Evolutionary conservation across 2,113 vertebrate species (phyloP), one percentile per base, ranked within the genome.

Genomic region (Meles meles): DNA sequence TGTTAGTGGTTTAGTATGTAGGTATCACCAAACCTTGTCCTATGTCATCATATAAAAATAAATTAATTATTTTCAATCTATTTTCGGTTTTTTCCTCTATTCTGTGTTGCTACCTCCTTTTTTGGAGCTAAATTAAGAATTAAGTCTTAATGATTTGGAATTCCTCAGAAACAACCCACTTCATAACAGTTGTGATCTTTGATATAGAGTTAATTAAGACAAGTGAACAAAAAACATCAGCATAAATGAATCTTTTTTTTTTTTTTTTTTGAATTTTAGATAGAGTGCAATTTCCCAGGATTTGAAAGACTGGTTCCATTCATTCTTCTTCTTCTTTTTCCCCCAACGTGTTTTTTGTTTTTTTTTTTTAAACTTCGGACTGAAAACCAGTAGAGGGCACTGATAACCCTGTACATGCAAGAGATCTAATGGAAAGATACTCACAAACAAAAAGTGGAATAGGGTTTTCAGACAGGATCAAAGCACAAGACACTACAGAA

Each of bases 341-440:
- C 59, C 23, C 59, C 11, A 49, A 15, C 13, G 13, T 52, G 15
- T 15, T 52, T 49, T 49, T 49, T 49, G 47, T 29, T 29, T 15
- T 31, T 34, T 1, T 52, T 59, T 37, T 63, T 18, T 23, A 10
- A 34, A 88, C 39, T 97, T 96, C 83, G 39, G 67, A 31, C 57
- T 57, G 77, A 29, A 81, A 69, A 52, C 98, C 98, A 98, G 98
- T 80, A 98, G 98, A 97, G 98, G 98, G 98, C 90, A 71, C 97
- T 96, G 71, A 84, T 86, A 67, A 91, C 96, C 95, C 97, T 98
- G 93, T 14, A 31, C 87, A 88, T 81, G n/a, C n/a, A 29, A 61
- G 80, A 27, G 4, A 4, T 14, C 47, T 17, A 6, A 6, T 3
- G 57, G 20, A 79, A 42, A 82, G 52, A 37, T 18, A 25, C 12